Base-by-base conservation (phyloP, 2,888 invertebrate genomes). In the Diogma glabrata region DNA sequence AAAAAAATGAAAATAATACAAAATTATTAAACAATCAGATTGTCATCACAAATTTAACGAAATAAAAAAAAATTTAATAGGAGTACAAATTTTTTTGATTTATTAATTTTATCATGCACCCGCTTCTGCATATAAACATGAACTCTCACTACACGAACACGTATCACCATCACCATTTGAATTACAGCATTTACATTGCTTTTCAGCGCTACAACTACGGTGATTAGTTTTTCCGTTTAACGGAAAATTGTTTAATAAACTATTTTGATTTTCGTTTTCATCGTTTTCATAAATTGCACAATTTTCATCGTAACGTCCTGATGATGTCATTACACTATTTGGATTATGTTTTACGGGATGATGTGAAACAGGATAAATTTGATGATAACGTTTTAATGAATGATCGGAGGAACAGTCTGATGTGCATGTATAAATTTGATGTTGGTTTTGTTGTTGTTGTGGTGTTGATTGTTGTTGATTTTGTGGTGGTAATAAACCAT, bases 131-230 rank as follows among this genome's bases (percentile, higher is more conserved):
- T 79, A 79, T 51, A 78, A 65, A 58, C 78, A 78, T 47, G 77
- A 77, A 16, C 78, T 77, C 59, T 79, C 79, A 61, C 78, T 78
- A 64, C 79, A 79, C 24, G 78, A 79, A 63, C 78, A 79, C 3
- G 78, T 78, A 59, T 79, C 78, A 46, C 72, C 72, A 47, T 72
- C 72, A 45, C 72, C 72, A 48, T 72, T 72, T 62, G 68, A 75
- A 67, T 63, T 75, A 67, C 64, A 66, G 55, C 69, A 70, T 28
- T 52, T 50, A 58, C 73, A 74, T 57, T 71, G 69, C 59, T 67
- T 63, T 47, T 62, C 61, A n/a, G 52, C 40, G 36, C 63, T 64
- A 58, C 73, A 73, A 24, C 24, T 7, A 24, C 24, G 7, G 23
- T 60, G 61, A n/a, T 52, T 45, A 58, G 56, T 36, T n/a, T n/a